phyloP scores from a whole-genome alignment of 2,113 vertebrate species.

The Erythrolamprus reginae region DNA sequence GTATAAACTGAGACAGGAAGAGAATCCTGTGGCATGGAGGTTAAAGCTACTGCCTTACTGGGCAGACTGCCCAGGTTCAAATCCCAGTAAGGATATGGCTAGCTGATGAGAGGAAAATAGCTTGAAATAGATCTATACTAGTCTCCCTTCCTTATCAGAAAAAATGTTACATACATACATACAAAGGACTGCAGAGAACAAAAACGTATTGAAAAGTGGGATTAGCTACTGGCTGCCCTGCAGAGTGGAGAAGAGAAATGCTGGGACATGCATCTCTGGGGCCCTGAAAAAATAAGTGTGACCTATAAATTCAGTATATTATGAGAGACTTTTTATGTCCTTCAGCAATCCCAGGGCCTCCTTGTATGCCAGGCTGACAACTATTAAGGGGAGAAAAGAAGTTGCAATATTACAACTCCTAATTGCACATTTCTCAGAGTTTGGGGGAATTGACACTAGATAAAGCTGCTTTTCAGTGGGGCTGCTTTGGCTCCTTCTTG shows the following conservation, averaged over 20 bases:
- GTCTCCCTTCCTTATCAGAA: too few relatives aligned
- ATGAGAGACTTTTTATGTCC: neutral
- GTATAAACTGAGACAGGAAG: too few relatives aligned
- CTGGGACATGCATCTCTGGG: neutral
- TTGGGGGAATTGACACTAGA: neutral
- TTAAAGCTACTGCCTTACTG: too few relatives aligned
- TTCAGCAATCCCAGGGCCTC: neutral
- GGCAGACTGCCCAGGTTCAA: too few relatives aligned
- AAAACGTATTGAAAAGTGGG: neutral
- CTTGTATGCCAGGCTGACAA: neutral
- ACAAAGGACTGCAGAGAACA: neutral
- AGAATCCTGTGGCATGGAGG: too few relatives aligned
- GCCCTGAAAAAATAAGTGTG: neutral
- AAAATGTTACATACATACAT: neutral
- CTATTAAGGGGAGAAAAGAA: neutral
- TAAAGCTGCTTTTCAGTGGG: neutral
- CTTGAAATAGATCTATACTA: too few relatives aligned
- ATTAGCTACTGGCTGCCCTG: neutral
- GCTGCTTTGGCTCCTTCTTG: neutral
- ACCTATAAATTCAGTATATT: neutral
- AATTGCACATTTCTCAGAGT: neutral
- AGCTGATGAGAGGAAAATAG: too few relatives aligned
- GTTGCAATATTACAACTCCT: neutral
- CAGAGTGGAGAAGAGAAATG: neutral
- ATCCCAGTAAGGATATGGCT: too few relatives aligned